Evolutionary conservation across 2,797 vertebrate genomes (phyloP), one percentile per base, ranked within the genome.

Genomic region (Varecia variegata): DNA sequence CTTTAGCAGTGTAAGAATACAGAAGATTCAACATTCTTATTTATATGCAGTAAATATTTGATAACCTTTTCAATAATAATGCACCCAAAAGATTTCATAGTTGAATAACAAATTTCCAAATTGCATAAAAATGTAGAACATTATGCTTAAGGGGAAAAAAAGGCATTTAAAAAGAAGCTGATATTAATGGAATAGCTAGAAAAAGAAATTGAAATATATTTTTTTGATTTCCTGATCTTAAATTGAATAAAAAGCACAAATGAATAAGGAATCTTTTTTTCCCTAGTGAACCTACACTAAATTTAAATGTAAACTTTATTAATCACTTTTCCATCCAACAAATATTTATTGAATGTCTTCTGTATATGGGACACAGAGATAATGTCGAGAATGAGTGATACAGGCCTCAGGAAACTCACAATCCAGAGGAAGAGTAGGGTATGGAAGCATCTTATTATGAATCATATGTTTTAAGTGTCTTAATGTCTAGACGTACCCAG

Each of bases 1-100:
- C 18, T 27, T 93, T 90, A 82, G 30, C 40, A 82, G 35, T 35
- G 2, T 65, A 56, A 80, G 35, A 94, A 86, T 81, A 81, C 58
- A 87, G 76, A 77, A 79, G 45, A 85, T 88, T 95, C 60, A 93
- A 58, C n/a, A 84, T 93, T 60, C 81, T 70, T 81, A 85, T 70
- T 92, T 96, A 93, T 32, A 47, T 94, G 18, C 47, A 91, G 43
- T 93, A 73, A 90, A 93, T 91, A 94, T 71, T 93, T 96, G n/a
- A 77, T 77, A 79, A 23, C 1, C 3, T 87, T 95, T 92, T 93
- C 58, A 96, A 93, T 92, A 83, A 77, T 74, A 96, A 87, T 88
- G 32, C 14, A 89, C 77, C 85, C 52, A 52, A 84, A 95, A 76
- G 27, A 85, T 88, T 95, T 88, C 65, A 89, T 67, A 96, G 35